Percentiles rank a stretch among this genome's conserved stretches.
Evolutionary conservation across 2,888 invertebrate species (phyloP).

Genomic region (Acleris cristana): DNA sequence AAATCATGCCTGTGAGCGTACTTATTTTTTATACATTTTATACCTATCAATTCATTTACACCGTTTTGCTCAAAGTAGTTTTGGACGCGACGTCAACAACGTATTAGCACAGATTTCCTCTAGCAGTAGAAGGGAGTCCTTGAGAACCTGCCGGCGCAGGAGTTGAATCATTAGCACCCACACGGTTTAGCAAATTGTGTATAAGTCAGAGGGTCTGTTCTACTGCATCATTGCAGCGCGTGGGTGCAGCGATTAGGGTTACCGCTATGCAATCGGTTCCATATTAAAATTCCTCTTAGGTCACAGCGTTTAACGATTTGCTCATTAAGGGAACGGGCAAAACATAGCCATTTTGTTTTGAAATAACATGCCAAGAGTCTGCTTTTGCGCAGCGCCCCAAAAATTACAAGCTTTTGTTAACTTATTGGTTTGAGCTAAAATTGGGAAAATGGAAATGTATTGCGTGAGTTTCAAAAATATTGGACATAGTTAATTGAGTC

Average conservation of each 20-base stretch:
- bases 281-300: not conserved
- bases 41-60: not conserved
- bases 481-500: no score
- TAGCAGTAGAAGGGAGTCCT: conserved; percentile 78
- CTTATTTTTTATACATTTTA: no score
- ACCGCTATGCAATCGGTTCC: conserved; percentile 11
- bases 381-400: not conserved
- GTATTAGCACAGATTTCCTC: conserved; percentile 41
- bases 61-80: conserved; percentile 9
- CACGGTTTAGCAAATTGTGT: conserved; percentile 52
- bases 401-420: not conserved
- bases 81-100: conserved; percentile 23
- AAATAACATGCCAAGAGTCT: not conserved
- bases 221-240: conserved; percentile 41
- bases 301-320: not conserved
- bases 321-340: no score
- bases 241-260: conserved; percentile 36
- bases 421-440: not conserved
- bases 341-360: no score
- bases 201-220: conserved; percentile 48
- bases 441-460: no score
- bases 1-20: no score
- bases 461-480: no score
- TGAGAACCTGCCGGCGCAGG: conserved; percentile 64
- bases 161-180: conserved; percentile 75